Evolutionary conservation across 2,113 vertebrate genomes (phyloP), one percentile per base, ranked within the genome.

Genomic region (Centropus bengalensis): DNA sequence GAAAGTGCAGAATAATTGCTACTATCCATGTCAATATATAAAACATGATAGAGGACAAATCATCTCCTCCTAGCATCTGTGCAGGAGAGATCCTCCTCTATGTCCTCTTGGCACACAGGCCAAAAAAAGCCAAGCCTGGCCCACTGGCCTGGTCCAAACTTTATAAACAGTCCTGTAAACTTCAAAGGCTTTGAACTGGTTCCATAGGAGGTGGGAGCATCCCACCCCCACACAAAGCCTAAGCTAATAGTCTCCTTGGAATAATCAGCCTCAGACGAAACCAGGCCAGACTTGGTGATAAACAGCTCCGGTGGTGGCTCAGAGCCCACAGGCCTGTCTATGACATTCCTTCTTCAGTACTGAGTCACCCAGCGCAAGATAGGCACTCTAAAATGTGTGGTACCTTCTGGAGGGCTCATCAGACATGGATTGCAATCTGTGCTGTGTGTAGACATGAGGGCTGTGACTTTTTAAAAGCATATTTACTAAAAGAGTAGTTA

Each of bases 331-430:
- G 36, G 16, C 30, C 54, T 21, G 8, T 49, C 58, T 12, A 7
- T 17, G 5, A 30, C 21, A 22, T 32, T 13, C 38, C 38, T 58
- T 0, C 30, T 54, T 54, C 60, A 33, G 51, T 3, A 44, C 14
- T 0, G 2, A 27, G 68, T 19, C 10, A 1, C 28, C 21, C 45
- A 47, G 19, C 23, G 18, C 19, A 15, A 78, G 49, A 10, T 22
- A 82, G 64, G 24, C 2, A 8, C 45, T 59, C 60, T 3, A 44
- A 23, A 5, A 2, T 0, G 9, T 10, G 18, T 4, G 14, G 40
- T 5, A 33, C 5, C 51, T 59, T 24, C 20, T 15, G 51, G 32
- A 59, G 30, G 44, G 69, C 58, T 23, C n/a, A 54, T 5, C 1
- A 1, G 45, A 47, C 26, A 14, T 3, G 3, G 42, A 16, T 5